These are phyloP conservation scores for Calliopum simillimum DNA, from an alignment of 2,888 invertebrate species.

Conservation along the genomic window DNA sequence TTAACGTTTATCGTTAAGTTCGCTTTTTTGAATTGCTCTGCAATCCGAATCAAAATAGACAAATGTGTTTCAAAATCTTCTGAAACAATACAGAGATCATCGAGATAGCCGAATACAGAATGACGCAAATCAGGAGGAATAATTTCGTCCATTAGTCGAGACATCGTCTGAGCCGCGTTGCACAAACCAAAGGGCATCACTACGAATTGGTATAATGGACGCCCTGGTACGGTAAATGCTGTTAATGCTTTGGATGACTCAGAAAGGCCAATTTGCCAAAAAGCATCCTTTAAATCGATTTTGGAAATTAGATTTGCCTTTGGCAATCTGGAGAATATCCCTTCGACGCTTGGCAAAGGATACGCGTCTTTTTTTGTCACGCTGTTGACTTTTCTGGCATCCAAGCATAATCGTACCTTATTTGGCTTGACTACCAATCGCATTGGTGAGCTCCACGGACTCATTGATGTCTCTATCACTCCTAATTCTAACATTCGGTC, in stretches of 20 bases:
- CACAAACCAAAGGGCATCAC: conserved; percentile 9
- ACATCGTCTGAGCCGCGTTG: conserved; percentile 12
- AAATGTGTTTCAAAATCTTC: conserved; percentile 12
- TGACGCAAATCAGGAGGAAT: too few relatives aligned
- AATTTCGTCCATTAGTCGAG: not conserved
- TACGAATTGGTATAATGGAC: not conserved
- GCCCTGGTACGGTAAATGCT: not conserved
- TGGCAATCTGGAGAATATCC: conserved; percentile 36
- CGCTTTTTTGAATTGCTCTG: not conserved
- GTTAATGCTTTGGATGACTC: conserved; percentile 33
- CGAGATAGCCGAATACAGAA: conserved; percentile 9
- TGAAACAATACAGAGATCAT: not conserved
- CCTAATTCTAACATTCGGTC: conserved; percentile 54
- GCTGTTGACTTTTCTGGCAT: conserved; percentile 52
- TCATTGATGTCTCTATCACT: conserved; percentile 53
- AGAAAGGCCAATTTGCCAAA: conserved; percentile 37
- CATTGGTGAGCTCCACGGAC: conserved; percentile 56
- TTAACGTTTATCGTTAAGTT: not conserved
- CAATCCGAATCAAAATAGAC: too few relatives aligned
- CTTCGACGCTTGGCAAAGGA: conserved; percentile 41
- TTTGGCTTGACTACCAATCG: conserved; percentile 51
- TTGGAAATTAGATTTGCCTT: conserved; percentile 37
- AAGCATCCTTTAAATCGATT: conserved; percentile 38
- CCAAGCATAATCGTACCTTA: conserved; percentile 50
- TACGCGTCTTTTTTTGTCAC: conserved; percentile 46